Evolutionary conservation across 2,113 vertebrate species (phyloP), one percentile per base, ranked within the genome.

Genomic region (Prolemur simus): DNA sequence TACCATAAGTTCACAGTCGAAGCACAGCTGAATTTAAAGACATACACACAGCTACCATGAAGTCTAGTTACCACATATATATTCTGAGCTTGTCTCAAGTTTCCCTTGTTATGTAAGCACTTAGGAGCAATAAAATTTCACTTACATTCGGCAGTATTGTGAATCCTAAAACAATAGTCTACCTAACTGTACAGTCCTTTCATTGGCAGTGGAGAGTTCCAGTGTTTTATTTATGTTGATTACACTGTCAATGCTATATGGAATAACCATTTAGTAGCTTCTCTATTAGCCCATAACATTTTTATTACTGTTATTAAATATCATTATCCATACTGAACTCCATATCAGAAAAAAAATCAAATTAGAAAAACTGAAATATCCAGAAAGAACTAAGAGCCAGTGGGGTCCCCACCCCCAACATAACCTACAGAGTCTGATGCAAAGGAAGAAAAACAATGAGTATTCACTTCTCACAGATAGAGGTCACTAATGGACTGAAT

Each of bases 401-500:
- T 42, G 29, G 45, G 29, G 6, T 27, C 15, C 5, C 12, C 1
- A 47, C 9, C 60, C 20, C 45, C 15, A 34, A n/a, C 45, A n/a
- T 42, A 81, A 85, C 76, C 39, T 88, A 68, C 74, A 77, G 86
- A 77, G 71, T 87, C 27, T 73, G 74, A 86, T 80, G 88, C 97
- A 64, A 80, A 76, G 20, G 13, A 80, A 97, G 91, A 93, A 54
- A 83, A 69, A 98, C 96, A 98, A 84, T 97, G 98, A 98, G 96
- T 98, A 95, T 95, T 98, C 97, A 95, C 96, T 98, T 99, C 96
- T 98, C 96, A 95, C 99, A 99, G 99, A 99, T 98, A 99, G 99
- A 99, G 99, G 99, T 99, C 99, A 99, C 98, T 99, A 99, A 99
- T 98, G 98, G 98, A 98, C 98, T 98, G 96, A 97, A 98, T 99